Evolutionary conservation across 2,888 invertebrate species (phyloP).

Genomic region (Pollenia amentaria): DNA sequence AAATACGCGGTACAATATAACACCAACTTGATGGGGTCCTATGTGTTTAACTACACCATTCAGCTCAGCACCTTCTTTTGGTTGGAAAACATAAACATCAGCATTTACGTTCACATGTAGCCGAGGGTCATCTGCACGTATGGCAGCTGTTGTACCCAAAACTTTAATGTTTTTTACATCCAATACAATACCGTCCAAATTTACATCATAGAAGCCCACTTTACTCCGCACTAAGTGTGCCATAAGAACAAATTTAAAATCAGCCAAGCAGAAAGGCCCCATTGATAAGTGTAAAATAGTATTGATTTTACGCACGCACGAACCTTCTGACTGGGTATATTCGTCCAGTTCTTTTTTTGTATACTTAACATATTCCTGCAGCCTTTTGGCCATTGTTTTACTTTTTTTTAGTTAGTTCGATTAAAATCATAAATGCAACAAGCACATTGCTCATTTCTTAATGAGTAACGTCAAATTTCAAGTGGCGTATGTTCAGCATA

Average conservation of each 20-base stretch:
- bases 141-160: constrained; percentile 84
- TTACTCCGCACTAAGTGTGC: constrained; percentile 83
- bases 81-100: constrained; percentile 88
- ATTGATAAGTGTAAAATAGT: constrained; percentile 85
- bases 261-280: constrained; percentile 85
- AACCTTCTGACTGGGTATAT: constrained; percentile 85
- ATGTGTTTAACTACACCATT: constrained; percentile 87
- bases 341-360: constrained; percentile 84
- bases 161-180: constrained; percentile 87
- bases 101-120: constrained; percentile 87
- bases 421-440: constrained; percentile 9
- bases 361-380: constrained; percentile 83
- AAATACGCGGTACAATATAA: constrained; percentile 88
- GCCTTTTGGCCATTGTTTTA: constrained; percentile 80
- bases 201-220: constrained; percentile 85
- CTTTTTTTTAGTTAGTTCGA: background rate
- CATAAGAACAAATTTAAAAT: constrained; percentile 85
- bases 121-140: constrained; percentile 86
- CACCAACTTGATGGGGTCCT: constrained; percentile 86
- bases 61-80: constrained; percentile 86
- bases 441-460: constrained; percentile 58
- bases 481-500: constrained; percentile 24
- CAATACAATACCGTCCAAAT: constrained; percentile 87
- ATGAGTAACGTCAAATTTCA: constrained; percentile 21
- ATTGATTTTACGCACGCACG: constrained; percentile 85